Evolutionary conservation across 2,797 vertebrate genomes (phyloP), one percentile per base, ranked within the genome.

Genomic region (Sebastes matsubarae): DNA sequence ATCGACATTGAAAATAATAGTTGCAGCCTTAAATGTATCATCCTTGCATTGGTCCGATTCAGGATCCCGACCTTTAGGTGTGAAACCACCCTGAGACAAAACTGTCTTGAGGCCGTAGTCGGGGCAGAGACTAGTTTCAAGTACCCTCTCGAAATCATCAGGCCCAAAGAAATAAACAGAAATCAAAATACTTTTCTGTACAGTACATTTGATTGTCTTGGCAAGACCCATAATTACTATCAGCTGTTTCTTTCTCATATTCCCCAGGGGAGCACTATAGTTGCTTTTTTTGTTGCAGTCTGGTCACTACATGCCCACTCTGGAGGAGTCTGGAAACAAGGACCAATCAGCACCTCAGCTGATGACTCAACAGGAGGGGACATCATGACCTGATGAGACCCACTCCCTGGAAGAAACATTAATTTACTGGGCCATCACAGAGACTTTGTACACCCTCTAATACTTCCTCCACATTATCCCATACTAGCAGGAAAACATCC

Each of bases 281-380:
- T 80, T 87, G 85, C 75, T 82, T 79, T 85, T 68, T 84, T 87
- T 89, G 68, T 74, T 83, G 75, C 83, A 58, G 80, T 67, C 83
- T 68, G 87, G 88, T 90, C 89, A 86, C 87, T 69, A 55, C 58
- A 72, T 76, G 73, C 54, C 80, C 61, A 64, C 72, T 34, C 69
- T 85, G 75, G 75, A 84, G 80, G 77, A 91, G 84, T 84, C 81
- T 79, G 69, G 87, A 89, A 90, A 93, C 85, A 89, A 93, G 85
- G 72, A 83, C 78, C 84, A 93, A 93, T 92, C 93, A 94, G 82
- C 52, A 75, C 66, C 85, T 89, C 64, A 68, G 82, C 88, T 91
- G 87, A 93, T 87, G 89, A 88, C 79, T 88, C 90, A 83, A 74
- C 61, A 22, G 90, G 90, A 76, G 83, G 81, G 77, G 77, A 82